These are phyloP conservation scores for Drosophila cracens DNA, from an alignment of 2,888 invertebrate species.

Conservation along the genomic window DNA sequence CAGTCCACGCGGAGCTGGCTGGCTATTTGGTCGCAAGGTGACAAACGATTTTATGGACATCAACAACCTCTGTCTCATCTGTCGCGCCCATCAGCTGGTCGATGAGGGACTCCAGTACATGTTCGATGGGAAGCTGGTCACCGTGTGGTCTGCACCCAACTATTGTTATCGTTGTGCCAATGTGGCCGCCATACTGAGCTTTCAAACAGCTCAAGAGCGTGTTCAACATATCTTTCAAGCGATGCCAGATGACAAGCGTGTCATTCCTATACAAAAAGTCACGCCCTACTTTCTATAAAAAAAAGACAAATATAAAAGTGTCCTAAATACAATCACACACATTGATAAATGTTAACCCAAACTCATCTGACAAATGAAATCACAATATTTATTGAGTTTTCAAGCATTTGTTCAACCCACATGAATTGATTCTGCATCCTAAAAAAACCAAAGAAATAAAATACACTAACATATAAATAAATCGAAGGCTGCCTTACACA, in stretches of 20 bases:
- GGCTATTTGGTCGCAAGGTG: conserved; percentile 97
- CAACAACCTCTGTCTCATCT: conserved; percentile 96
- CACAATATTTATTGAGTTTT: conserved; percentile 15
- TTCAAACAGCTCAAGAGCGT: conserved; percentile 91
- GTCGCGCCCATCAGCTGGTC: conserved; percentile 99
- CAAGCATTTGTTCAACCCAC: background rate
- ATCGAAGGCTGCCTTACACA: background rate
- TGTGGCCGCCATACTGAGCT: conserved; percentile 97
- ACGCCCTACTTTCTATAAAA: conserved; percentile 97
- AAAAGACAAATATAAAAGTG: background rate
- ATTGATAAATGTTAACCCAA: background rate
- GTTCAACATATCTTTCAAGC: conserved; percentile 95
- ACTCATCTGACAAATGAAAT: background rate
- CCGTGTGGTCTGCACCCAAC: conserved; percentile 99
- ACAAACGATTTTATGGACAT: conserved; percentile 96
- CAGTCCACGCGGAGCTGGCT: conserved; percentile 98
- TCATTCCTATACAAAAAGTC: conserved; percentile 95
- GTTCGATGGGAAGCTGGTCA: conserved; percentile 98
- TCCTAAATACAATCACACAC: too few relatives aligned
- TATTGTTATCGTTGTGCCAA: conserved; percentile 99
- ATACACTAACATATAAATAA: background rate
- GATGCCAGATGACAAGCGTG: conserved; percentile 96
- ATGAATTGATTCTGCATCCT: background rate
- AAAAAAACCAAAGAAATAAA: conserved; percentile 1
- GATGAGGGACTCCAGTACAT: conserved; percentile 99